Percentiles rank a stretch among this genome's conserved stretches.
Conservation (phyloP, 1,140 invertebrate genomes). For the Drosophila pseudoananassae region DNA sequence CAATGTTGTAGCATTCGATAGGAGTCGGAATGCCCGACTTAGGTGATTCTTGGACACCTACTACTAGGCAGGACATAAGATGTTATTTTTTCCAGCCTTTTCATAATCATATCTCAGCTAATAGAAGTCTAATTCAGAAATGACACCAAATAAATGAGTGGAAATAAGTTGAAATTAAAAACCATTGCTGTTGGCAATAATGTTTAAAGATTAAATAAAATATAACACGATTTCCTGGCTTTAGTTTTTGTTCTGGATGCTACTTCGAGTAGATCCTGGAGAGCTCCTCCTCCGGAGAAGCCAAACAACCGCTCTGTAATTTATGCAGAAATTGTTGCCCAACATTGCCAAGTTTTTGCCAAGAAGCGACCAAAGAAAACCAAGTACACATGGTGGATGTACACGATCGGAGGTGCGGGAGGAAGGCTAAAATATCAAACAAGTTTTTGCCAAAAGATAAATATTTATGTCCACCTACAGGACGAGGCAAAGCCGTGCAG, state of each 20-base stretch:
- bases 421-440: conserved; percentile 73
- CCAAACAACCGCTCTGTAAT: conserved; percentile 52
- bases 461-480: conserved; percentile 81
- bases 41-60: too few relatives aligned
- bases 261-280: conserved; percentile 24
- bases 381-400: conserved; percentile 33
- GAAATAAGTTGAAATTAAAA: background rate
- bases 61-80: too few relatives aligned
- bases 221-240: background rate
- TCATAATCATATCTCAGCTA: too few relatives aligned
- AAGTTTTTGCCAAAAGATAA: conserved; percentile 82
- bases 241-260: conserved; percentile 17
- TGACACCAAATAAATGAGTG: background rate
- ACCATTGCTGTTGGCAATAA: background rate
- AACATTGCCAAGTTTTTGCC: conserved; percentile 75
- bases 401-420: background rate
- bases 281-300: conserved; percentile 4
- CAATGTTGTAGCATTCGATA: too few relatives aligned
- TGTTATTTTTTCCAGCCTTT: too few relatives aligned
- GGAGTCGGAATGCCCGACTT: too few relatives aligned
- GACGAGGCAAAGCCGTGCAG: conserved; percentile 17
- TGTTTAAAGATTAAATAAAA: background rate
- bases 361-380: conserved; percentile 59
- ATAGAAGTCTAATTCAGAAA: too few relatives aligned
- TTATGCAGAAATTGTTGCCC: conserved; percentile 75